Evolutionary conservation across 2,113 vertebrate genomes (phyloP).

Genomic region (Oreochromis aureus): DNA sequence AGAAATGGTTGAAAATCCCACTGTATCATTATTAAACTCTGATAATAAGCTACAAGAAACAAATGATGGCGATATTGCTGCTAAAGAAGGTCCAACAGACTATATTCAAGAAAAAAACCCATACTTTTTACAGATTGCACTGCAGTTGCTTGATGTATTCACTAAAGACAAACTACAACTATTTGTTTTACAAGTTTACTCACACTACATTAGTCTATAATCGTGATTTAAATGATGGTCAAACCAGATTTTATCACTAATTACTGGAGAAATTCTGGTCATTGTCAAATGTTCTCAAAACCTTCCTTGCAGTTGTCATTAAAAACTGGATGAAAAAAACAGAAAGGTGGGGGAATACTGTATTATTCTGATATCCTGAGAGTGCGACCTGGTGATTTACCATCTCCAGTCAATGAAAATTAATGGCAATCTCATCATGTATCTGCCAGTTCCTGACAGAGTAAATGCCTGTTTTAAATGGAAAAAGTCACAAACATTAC

Average conservation of each 20-base stretch:
- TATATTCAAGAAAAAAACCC: background rate
- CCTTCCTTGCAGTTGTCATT: background rate
- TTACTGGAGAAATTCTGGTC: background rate
- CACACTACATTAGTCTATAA: background rate
- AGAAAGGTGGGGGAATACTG: background rate
- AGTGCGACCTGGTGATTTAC: background rate
- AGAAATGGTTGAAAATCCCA: background rate
- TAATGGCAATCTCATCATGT: background rate
- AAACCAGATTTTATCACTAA: background rate
- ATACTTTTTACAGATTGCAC: background rate
- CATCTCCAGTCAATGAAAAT: background rate
- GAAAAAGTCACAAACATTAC: background rate
- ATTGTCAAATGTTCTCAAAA: background rate
- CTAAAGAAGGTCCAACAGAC: background rate
- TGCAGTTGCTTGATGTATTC: background rate
- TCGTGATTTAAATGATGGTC: background rate
- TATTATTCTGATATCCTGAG: background rate
- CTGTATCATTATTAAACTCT: background rate
- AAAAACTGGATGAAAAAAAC: background rate
- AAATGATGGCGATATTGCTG: background rate
- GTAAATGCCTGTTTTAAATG: background rate
- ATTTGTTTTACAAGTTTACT: background rate
- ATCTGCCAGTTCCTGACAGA: background rate
- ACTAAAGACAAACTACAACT: background rate
- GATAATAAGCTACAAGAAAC: background rate